Base-by-base conservation (phyloP, 1,140 invertebrate genomes). In the Bombus sylvicola region DNA sequence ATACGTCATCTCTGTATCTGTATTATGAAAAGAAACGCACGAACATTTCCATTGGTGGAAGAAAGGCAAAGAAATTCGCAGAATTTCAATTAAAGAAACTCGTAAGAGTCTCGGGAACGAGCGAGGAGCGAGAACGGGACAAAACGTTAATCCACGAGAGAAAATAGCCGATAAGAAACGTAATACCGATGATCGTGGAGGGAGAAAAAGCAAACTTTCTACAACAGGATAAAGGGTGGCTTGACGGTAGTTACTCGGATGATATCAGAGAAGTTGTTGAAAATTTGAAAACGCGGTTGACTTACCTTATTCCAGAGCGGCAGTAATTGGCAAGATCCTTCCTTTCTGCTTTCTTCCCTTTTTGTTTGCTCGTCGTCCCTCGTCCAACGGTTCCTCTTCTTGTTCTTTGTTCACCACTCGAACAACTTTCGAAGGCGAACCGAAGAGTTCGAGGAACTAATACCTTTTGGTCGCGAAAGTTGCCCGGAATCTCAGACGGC, bases 261-360 rank as follows among this genome's bases (percentile, higher is more conserved):
- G 53, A 31, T 47, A 69, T 39, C 62, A 5, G 25, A 69, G 15
- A 34, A 69, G 64, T 81, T 15, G 53, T 62, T 62, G 53, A 43
- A 73, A 75, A 76, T 76, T 83, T 39, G 41, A 76, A 53, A 83
- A 83, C 28, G 10, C 18, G 75, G 37, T 43, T 22, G n/a, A 76
- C 85, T 83, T 66, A 87, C 87, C 87, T 88, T 88, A 69, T 74
- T 83, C 43, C 79, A 79, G 73, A 68, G 72, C 87, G 75, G 71
- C 75, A 39, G 81, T 87, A 87, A 83, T 87, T 90, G 80, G 83
- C 43, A 47, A 59, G 64, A 80, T 4, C n/a, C 86, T 87, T 76
- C 68, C 43, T 71, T 75, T 75, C 83, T 72, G 77, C 73, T 87
- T 85, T 89, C 77, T 83, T 86, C 68, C n/a, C 57, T 69, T 84